phyloP scores from a whole-genome alignment of 2,113 vertebrate species.

The Cynoglossus semilaevis region DNA sequence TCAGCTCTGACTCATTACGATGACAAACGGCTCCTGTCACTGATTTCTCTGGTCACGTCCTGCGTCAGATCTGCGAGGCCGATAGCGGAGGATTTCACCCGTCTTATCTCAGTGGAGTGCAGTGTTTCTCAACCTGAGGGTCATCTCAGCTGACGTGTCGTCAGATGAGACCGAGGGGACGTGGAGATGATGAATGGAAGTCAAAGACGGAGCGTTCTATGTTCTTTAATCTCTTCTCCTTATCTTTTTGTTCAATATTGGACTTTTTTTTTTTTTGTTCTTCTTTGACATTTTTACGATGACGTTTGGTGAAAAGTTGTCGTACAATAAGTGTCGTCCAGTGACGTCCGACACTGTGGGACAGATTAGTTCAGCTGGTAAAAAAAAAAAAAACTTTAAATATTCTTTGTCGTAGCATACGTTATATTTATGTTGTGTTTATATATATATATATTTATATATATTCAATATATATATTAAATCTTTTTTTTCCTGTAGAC shows the following conservation, averaged over 20 bases:
- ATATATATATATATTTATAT: no score
- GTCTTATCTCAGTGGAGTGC: neutral
- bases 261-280: neutral
- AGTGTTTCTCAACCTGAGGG: conserved; percentile 5
- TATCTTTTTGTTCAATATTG: neutral
- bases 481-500: no score
- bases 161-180: conserved; percentile 1
- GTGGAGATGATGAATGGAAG: conserved; percentile 4
- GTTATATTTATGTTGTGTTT: no score
- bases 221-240: neutral
- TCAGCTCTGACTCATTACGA: neutral
- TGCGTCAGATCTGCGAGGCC: neutral
- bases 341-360: no score
- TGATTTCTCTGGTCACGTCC: neutral
- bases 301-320: no score
- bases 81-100: neutral
- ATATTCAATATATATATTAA: no score
- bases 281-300: neutral
- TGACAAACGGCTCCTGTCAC: conserved; percentile 7
- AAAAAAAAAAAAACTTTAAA: no score
- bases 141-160: neutral
- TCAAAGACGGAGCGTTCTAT: neutral
- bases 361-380: no score
- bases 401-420: no score
- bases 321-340: no score